These are phyloP conservation scores for Timema podura DNA, from an alignment of 2,888 invertebrate species.

Conservation along the genomic window DNA sequence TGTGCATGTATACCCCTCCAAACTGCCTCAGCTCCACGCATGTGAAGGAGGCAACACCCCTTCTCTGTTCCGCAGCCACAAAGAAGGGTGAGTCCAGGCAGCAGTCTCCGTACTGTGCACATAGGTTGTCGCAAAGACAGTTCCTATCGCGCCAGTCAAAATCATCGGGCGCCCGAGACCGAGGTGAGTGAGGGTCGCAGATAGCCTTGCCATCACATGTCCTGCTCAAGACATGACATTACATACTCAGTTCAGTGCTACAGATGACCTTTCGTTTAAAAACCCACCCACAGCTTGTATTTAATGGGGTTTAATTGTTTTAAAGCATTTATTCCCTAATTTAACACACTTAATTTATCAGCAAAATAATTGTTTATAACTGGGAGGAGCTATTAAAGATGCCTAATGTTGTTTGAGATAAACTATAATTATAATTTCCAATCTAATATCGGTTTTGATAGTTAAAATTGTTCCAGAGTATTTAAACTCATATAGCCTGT, in stretches of 20 bases:
- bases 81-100: conserved; percentile 43
- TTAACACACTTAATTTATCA: too few relatives aligned
- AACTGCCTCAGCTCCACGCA: conserved; percentile 44
- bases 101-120: conserved; percentile 47
- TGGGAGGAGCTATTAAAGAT: too few relatives aligned
- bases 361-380: too few relatives aligned
- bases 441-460: too few relatives aligned
- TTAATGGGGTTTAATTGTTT: too few relatives aligned
- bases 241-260: not conserved
- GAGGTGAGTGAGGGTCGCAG: conserved; percentile 31
- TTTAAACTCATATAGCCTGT: too few relatives aligned
- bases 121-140: conserved; percentile 47
- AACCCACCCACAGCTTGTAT: too few relatives aligned
- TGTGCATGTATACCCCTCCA: conserved; percentile 45
- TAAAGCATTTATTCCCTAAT: too few relatives aligned
- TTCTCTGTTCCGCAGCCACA: conserved; percentile 37
- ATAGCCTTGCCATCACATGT: conserved; percentile 37
- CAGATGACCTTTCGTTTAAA: too few relatives aligned
- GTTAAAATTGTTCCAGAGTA: too few relatives aligned
- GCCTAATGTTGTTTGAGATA: too few relatives aligned
- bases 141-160: conserved; percentile 43
- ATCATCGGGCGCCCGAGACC: conserved; percentile 35
- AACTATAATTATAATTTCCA: too few relatives aligned
- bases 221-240: conserved; percentile 29
- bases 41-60: conserved; percentile 39